Conservation (phyloP, 2,113 vertebrate species). For the Dendropsophus ebraccatus region DNA sequence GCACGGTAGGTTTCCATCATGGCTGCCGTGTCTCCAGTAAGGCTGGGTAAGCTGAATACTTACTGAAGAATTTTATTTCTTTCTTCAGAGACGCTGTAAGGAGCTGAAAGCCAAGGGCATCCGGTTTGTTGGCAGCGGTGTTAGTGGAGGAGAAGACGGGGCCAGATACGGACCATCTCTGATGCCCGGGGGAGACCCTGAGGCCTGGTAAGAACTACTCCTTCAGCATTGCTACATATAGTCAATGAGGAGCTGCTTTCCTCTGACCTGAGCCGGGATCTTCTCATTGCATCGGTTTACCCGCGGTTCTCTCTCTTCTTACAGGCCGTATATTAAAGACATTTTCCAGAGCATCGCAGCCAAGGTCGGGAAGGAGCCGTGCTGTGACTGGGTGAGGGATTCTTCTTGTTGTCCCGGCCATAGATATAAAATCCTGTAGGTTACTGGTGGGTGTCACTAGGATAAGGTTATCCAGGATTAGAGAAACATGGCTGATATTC, state of each 20-base stretch:
- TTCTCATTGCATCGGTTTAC: too few relatives aligned
- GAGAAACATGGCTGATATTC: too few relatives aligned
- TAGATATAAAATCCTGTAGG: too few relatives aligned
- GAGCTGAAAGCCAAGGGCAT: slow-evolving; percentile 85
- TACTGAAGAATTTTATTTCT: slow-evolving; percentile 7
- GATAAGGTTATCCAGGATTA: too few relatives aligned
- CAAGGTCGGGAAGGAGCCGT: slow-evolving; percentile 94
- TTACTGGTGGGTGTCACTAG: too few relatives aligned
- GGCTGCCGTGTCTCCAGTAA: too few relatives aligned
- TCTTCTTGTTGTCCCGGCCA: background rate
- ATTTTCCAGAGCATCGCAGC: slow-evolving; percentile 97
- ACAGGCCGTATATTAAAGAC: slow-evolving; percentile 93
- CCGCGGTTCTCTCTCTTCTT: background rate
- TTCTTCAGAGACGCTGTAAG: slow-evolving; percentile 85
- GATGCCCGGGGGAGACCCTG: slow-evolving; percentile 94
- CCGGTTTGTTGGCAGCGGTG: slow-evolving; percentile 94
- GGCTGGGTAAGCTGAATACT: background rate
- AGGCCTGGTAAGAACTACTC: slow-evolving; percentile 84
- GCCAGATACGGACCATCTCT: slow-evolving; percentile 93
- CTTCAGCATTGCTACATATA: too few relatives aligned
- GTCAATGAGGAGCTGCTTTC: too few relatives aligned
- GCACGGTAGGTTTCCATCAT: slow-evolving; percentile 77
- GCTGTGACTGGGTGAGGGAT: slow-evolving; percentile 93
- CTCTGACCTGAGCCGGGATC: too few relatives aligned
- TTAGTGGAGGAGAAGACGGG: slow-evolving; percentile 96